phyloP scores from a whole-genome alignment of 37 sponge, comb jelly and placozoan genomes.

The Aphrocallistes beatrix region DNA sequence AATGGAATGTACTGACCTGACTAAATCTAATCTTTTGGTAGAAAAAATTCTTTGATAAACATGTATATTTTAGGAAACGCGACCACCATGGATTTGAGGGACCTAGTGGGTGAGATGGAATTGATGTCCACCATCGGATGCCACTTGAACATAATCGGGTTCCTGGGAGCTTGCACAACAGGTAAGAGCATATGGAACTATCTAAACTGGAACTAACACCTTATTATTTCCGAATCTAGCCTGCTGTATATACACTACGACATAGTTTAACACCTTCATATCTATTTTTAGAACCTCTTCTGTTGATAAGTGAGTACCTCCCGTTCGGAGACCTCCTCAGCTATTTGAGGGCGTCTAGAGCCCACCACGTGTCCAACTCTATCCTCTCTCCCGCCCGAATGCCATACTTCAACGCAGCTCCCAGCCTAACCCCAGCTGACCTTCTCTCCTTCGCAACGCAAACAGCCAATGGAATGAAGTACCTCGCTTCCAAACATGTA shows the following conservation, averaged over 20 bases:
- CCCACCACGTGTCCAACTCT: neutral
- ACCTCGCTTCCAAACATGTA: neutral
- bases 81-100: neutral
- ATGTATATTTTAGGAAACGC: neutral
- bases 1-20: too few relatives aligned
- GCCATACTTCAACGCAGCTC: neutral
- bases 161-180: neutral
- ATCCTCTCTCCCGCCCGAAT: neutral
- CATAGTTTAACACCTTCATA: too few relatives aligned
- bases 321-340: neutral
- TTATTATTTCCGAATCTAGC: too few relatives aligned
- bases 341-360: neutral
- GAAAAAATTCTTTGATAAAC: too few relatives aligned
- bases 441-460: neutral
- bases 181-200: too few relatives aligned
- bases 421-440: slow-evolving; percentile 6
- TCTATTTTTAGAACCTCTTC: neutral
- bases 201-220: too few relatives aligned
- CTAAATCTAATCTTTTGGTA: too few relatives aligned
- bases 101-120: neutral
- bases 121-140: neutral
- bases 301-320: neutral
- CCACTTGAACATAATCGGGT: neutral
- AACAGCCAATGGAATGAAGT: neutral
- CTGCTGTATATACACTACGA: too few relatives aligned